Percentiles rank a stretch among this genome's conserved stretches.
These are phyloP conservation scores for Eudasyphora cyanicolor DNA, from an alignment of 2,888 invertebrate species.

Conservation along the genomic window DNA sequence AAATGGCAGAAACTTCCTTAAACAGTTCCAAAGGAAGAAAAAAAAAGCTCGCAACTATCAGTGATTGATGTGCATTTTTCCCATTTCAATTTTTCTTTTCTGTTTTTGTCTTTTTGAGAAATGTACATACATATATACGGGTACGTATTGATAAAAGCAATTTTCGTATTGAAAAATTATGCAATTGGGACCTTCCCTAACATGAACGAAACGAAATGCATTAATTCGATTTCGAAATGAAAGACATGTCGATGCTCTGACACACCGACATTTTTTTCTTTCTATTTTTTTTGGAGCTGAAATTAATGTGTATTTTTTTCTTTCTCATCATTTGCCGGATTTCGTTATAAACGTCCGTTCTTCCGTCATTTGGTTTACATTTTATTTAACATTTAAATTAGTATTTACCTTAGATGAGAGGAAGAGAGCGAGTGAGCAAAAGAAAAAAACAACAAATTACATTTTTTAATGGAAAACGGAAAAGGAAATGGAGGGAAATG, in stretches of 20 bases:
- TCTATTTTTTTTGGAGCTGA: neutral
- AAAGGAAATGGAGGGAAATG: conserved; percentile 35
- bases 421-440: neutral
- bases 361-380: neutral
- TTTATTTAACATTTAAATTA: conserved; percentile 49
- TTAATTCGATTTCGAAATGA: neutral
- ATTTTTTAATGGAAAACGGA: conserved; percentile 38
- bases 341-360: neutral
- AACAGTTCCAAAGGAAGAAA: neutral
- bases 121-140: neutral
- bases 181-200: conserved; percentile 29
- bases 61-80: conserved; percentile 19
- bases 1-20: too few relatives aligned
- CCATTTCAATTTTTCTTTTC: neutral
- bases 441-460: conserved; percentile 1
- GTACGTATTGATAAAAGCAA: conserved; percentile 23
- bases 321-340: too few relatives aligned
- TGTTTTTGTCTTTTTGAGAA: neutral
- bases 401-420: conserved; percentile 30
- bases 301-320: conserved; percentile 23
- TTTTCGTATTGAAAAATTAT: conserved; percentile 35
- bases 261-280: neutral
- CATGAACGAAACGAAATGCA: conserved; percentile 14
- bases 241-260: neutral
- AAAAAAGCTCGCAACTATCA: neutral